Base-by-base conservation (phyloP, 2,797 vertebrate genomes). In the Yasuhikotakia modesta region DNA sequence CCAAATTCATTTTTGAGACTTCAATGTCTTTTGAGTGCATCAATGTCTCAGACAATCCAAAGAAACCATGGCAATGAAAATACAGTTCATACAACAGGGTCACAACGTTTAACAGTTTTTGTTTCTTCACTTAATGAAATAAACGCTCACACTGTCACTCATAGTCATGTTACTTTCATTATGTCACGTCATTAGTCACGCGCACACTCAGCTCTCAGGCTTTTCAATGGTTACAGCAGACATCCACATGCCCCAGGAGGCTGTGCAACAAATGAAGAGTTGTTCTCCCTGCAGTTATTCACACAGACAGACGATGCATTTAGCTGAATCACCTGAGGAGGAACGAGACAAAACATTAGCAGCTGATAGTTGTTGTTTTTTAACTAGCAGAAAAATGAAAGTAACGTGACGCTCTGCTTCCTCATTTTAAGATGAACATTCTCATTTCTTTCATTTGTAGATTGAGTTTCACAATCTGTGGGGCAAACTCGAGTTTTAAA, bases 301-400 rank as follows among this genome's bases (percentile, higher is more conserved):
- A 66, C 80, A 78, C 76, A 76, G 84, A 78, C 85, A 88, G 87
- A 79, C 81, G 87, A 85, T 82, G 85, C 83, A 81, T 90, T 91
- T 89, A 88, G 89, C 80, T 81, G 70, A 87, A 90, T 79, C 83
- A 90, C 86, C 87, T 88, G 89, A 89, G 85, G 91, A 89, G 89
- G 88, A 91, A 90, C 88, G 57, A 82, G 76, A 89, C 77, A 86
- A 85, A 87, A 86, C 86, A 89, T 90, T 91, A 89, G 80, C 87
- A 90, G 90, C 84, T 76, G 85, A 87, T 83, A 81, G 69, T 81
- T 78, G 85, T 81, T 86, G 85, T 81, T 86, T 90, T 91, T 92
- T 90, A 89, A 92, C 91, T 89, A 86, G 83, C 86, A 77, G 87
- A 88, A 91, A 91, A 91, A 88, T 91, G 88, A 91, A 87, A 87